These are phyloP conservation scores for Brachypteracias leptosomus DNA, from an alignment of 2,113 vertebrate genomes.

Conservation along the genomic window DNA sequence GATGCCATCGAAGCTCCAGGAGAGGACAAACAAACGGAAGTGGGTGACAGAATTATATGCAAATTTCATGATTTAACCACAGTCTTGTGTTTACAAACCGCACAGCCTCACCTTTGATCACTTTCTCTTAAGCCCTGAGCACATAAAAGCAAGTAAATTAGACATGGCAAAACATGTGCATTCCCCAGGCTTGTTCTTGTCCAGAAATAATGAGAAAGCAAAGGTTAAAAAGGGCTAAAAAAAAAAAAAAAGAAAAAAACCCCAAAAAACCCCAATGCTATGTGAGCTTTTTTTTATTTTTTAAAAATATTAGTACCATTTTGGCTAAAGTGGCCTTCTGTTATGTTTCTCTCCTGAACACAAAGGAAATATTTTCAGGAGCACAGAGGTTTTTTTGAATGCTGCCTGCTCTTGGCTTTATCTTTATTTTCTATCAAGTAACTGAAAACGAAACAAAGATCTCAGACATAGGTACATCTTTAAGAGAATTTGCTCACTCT, in stretches of 20 bases:
- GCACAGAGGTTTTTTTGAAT: neutral
- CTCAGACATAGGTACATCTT: slow-evolving; percentile 58
- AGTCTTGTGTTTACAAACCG: neutral
- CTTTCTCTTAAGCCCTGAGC: neutral
- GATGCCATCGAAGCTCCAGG: neutral
- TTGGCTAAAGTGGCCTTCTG: neutral
- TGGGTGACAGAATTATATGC: neutral
- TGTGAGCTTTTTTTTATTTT: neutral
- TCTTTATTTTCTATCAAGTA: slow-evolving; percentile 58
- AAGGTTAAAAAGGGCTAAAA: neutral
- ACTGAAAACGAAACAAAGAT: slow-evolving; percentile 39
- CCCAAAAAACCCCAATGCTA: too few species aligned
- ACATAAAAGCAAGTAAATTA: neutral
- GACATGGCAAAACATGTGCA: neutral
- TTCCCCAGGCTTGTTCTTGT: neutral
- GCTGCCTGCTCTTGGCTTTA: slow-evolving; percentile 31
- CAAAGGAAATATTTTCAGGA: slow-evolving; percentile 19
- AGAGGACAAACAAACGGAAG: neutral
- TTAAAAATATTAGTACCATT: neutral
- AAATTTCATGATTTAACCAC: neutral
- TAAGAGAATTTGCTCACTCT: slow-evolving; percentile 63
- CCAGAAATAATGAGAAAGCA: neutral
- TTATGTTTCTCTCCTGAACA: neutral
- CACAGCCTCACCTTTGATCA: neutral
- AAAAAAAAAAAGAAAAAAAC: neutral